These are phyloP conservation scores for Silvanus unidentatus DNA, from an alignment of 2,888 invertebrate species.

Conservation along the genomic window DNA sequence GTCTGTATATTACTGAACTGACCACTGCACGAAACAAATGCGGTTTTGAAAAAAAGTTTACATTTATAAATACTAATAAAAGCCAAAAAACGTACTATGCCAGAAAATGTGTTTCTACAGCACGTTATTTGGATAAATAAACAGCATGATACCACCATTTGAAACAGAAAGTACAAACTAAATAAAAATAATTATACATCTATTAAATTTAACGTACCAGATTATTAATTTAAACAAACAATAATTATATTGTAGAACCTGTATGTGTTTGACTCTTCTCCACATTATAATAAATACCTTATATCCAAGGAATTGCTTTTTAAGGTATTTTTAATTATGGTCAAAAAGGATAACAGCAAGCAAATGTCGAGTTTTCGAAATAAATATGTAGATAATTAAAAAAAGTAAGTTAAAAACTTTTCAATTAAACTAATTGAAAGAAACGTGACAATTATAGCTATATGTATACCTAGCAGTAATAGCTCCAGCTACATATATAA, in stretches of 20 bases:
- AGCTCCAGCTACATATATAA: too few species aligned
- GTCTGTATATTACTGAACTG: constrained; percentile 40
- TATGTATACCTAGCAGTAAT: too few species aligned
- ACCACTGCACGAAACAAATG: constrained; percentile 40
- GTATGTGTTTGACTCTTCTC: too few species aligned
- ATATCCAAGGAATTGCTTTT: too few species aligned
- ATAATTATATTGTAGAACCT: background rate
- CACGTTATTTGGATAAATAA: constrained; percentile 30
- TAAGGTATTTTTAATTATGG: too few species aligned
- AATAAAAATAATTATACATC: constrained; percentile 16
- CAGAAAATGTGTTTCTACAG: constrained; percentile 37
- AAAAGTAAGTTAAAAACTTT: constrained; percentile 2
- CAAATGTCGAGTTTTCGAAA: constrained; percentile 10
- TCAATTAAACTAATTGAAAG: constrained; percentile 1
- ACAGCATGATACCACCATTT: constrained; percentile 15
- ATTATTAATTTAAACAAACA: constrained; percentile 12
- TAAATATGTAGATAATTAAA: too few species aligned
- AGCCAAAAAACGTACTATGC: constrained; percentile 44
- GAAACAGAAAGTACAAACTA: constrained; percentile 11
- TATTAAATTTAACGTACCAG: constrained; percentile 3
- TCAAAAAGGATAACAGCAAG: constrained; percentile 11
- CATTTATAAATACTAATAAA: constrained; percentile 42
- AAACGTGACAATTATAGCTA: background rate
- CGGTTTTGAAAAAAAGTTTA: constrained; percentile 22
- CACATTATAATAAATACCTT: too few species aligned